Evolutionary conservation across 2,888 invertebrate species (phyloP).

Genomic region (Zygaena filipendulae): DNA sequence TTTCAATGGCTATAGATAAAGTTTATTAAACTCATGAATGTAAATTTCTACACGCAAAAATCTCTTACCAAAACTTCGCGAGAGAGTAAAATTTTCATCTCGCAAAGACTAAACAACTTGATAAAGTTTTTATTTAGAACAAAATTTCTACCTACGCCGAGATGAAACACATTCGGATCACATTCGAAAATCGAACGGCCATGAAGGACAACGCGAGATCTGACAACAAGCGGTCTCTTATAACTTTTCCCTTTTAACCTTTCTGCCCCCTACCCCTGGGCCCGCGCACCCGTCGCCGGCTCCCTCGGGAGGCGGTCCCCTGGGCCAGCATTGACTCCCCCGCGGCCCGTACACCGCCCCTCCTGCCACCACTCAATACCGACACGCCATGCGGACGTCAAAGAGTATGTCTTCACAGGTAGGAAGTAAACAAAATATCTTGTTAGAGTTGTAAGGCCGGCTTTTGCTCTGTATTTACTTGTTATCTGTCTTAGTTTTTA

Average conservation of each 20-base stretch:
- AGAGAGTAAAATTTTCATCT: too few relatives aligned
- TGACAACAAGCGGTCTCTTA: conserved; percentile 66
- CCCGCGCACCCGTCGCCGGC: conserved; percentile 23
- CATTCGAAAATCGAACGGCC: conserved; percentile 45
- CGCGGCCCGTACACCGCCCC: conserved; percentile 30
- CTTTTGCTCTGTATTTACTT: too few relatives aligned
- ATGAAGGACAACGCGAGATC: conserved; percentile 52
- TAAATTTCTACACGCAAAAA: too few relatives aligned
- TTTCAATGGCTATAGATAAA: too few relatives aligned
- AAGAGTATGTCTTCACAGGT: conserved; percentile 35
- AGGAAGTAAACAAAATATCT: neutral
- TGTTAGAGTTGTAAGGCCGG: too few relatives aligned
- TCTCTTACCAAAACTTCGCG: too few relatives aligned
- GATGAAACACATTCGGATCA: too few relatives aligned
- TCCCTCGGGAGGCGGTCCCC: conserved; percentile 69
- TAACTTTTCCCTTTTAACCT: conserved; percentile 69
- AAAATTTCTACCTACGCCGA: too few relatives aligned
- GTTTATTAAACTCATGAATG: too few relatives aligned
- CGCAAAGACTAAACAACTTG: too few relatives aligned
- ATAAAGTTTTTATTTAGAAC: too few relatives aligned
- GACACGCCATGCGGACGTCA: conserved; percentile 61
- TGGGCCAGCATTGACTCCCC: conserved; percentile 57
- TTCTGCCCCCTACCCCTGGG: conserved; percentile 38
- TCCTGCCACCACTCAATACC: conserved; percentile 64
- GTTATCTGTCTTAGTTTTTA: too few relatives aligned